Evolutionary conservation across 2,888 invertebrate genomes (phyloP).

Genomic region (Microplitis manilae): DNA sequence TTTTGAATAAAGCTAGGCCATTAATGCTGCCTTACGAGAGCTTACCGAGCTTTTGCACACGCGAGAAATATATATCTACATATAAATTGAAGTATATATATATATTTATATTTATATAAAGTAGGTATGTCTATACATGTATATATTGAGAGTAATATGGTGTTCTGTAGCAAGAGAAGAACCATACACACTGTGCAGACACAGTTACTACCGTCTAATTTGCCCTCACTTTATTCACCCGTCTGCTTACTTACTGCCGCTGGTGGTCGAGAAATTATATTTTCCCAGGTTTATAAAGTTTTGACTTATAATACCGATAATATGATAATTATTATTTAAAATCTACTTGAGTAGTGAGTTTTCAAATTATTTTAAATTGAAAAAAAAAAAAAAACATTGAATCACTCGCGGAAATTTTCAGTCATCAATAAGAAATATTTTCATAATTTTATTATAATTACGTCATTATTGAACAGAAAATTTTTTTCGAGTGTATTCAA

Average conservation of each 20-base stretch:
- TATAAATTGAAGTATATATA: slow-evolving; percentile 2
- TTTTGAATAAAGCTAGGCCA: slow-evolving; percentile 57
- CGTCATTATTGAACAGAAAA: no score
- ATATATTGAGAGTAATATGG: not conserved
- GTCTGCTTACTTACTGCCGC: not conserved
- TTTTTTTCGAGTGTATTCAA: no score
- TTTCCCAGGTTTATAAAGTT: not conserved
- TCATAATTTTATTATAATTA: no score
- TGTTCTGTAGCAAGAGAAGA: not conserved
- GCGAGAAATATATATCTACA: slow-evolving; percentile 31
- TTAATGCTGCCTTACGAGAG: slow-evolving; percentile 56
- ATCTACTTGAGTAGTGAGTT: no score
- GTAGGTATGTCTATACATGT: not conserved
- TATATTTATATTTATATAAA: not conserved
- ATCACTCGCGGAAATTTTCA: no score
- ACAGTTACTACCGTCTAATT: not conserved
- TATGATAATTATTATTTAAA: not conserved
- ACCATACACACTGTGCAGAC: not conserved
- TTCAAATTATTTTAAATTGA: no score
- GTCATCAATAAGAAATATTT: no score
- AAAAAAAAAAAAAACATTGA: no score
- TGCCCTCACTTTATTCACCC: not conserved
- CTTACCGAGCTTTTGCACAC: slow-evolving; percentile 51
- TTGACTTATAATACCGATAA: not conserved
- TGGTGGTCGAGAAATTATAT: not conserved